Evolutionary conservation across 2,888 invertebrate species (phyloP).

Genomic region (Linyphia triangularis): DNA sequence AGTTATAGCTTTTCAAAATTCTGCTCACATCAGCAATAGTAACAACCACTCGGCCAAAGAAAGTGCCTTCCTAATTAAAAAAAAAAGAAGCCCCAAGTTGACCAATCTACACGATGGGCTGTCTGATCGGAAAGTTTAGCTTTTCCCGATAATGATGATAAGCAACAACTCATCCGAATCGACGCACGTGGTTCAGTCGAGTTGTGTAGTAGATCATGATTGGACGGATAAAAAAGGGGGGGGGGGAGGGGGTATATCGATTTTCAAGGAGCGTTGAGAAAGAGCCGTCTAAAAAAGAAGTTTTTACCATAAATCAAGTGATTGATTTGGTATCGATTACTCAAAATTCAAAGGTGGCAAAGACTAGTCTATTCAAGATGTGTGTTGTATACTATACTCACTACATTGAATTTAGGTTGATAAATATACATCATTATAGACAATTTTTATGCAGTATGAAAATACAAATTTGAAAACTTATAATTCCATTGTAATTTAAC

Average conservation of each 20-base stretch:
- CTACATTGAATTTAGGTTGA: too few species aligned
- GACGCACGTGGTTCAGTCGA: conserved; percentile 52
- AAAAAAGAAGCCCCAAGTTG: conserved; percentile 21
- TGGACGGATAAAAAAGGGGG: conserved; percentile 29
- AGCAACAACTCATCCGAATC: conserved; percentile 67
- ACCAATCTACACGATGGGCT: conserved; percentile 40
- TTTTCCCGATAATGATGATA: conserved; percentile 57
- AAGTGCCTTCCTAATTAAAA: conserved; percentile 38
- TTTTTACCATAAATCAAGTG: conserved; percentile 53
- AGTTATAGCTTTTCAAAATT: background rate
- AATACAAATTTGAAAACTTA: too few species aligned
- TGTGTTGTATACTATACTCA: too few species aligned
- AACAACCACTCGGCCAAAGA: conserved; percentile 33
- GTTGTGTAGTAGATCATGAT: conserved; percentile 40
- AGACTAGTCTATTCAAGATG: background rate
- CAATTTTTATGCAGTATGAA: too few species aligned
- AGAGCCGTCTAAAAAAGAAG: conserved; percentile 39
- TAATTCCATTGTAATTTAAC: too few species aligned
- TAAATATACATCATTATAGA: too few species aligned
- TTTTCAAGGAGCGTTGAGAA: conserved; percentile 46
- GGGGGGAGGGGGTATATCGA: conserved; percentile 30
- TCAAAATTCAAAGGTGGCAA: conserved; percentile 22
- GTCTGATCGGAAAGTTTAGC: conserved; percentile 30
- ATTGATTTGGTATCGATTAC: conserved; percentile 51
- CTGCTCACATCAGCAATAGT: conserved; percentile 8